These are phyloP conservation scores for Clunio marinus DNA, from an alignment of 2,888 invertebrate species.

Conservation along the genomic window DNA sequence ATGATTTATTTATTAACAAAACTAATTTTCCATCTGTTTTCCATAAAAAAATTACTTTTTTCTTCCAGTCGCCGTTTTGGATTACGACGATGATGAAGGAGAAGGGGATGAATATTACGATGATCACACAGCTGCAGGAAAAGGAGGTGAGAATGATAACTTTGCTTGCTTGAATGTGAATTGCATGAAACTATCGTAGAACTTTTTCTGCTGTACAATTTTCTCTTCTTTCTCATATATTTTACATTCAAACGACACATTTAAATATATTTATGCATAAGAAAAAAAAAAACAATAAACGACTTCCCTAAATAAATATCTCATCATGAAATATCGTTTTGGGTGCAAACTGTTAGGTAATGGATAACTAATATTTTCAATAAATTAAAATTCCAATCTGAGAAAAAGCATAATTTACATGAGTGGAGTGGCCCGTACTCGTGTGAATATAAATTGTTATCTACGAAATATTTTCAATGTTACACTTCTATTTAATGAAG, in stretches of 20 bases:
- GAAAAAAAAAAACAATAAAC: too few species aligned
- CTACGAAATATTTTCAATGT: neutral
- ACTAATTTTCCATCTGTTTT: too few species aligned
- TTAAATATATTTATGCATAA: too few species aligned
- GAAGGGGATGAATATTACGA: slow-evolving; percentile 49
- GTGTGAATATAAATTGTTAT: neutral
- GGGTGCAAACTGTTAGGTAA: slow-evolving; percentile 8
- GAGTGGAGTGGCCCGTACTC: neutral
- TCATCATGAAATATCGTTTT: neutral
- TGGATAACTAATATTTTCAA: slow-evolving; percentile 30
- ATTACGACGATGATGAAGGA: slow-evolving; percentile 51
- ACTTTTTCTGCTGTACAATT: too few species aligned
- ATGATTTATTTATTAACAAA: neutral
- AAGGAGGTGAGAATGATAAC: slow-evolving; percentile 15
- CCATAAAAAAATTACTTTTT: too few species aligned
- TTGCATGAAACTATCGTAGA: too few species aligned
- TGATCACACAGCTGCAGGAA: slow-evolving; percentile 43
- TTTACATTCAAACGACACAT: too few species aligned
- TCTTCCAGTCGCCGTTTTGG: slow-evolving; percentile 47
- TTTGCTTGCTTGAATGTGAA: too few species aligned
- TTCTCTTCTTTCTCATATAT: too few species aligned
- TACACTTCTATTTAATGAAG: slow-evolving; percentile 25
- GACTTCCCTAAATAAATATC: neutral
- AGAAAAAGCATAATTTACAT: slow-evolving; percentile 32
- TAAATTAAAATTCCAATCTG: slow-evolving; percentile 22